phyloP scores from a whole-genome alignment of 2,113 vertebrate genomes.

The Leiothrix lutea region DNA sequence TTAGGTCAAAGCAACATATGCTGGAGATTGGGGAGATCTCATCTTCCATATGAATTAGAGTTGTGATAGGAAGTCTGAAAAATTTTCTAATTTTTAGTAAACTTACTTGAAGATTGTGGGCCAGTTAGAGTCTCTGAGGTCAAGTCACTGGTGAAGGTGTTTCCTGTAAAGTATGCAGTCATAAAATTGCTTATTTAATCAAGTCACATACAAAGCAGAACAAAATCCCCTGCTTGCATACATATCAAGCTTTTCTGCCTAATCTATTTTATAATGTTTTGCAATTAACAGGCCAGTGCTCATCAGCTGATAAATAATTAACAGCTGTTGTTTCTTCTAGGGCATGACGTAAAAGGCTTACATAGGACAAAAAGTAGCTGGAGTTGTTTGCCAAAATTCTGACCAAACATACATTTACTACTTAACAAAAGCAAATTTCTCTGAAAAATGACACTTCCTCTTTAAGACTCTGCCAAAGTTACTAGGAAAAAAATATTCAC shows the following conservation, averaged over 20 bases:
- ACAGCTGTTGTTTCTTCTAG: slow-evolving; percentile 50
- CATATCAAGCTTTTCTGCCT: background rate
- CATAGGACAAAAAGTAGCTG: slow-evolving; percentile 12
- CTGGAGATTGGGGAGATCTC: background rate
- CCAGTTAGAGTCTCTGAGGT: background rate
- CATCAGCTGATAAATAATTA: slow-evolving; percentile 67
- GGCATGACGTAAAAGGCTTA: slow-evolving; percentile 37
- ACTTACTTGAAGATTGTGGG: background rate
- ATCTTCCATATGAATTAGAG: background rate
- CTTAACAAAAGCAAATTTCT: background rate
- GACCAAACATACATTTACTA: background rate
- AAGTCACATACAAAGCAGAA: background rate
- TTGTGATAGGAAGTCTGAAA: background rate
- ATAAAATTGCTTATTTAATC: background rate
- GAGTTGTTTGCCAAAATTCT: background rate
- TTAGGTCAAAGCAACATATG: background rate
- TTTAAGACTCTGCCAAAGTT: background rate
- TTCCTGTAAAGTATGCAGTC: background rate
- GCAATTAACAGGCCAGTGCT: slow-evolving; percentile 54
- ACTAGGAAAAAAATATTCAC: background rate
- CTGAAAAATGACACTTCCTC: background rate
- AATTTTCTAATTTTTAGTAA: background rate
- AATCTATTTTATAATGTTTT: slow-evolving; percentile 55
- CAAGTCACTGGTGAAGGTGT: background rate
- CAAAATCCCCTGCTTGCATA: background rate